Conservation (phyloP, 2,113 vertebrate species). For the Bufo gargarizans region DNA sequence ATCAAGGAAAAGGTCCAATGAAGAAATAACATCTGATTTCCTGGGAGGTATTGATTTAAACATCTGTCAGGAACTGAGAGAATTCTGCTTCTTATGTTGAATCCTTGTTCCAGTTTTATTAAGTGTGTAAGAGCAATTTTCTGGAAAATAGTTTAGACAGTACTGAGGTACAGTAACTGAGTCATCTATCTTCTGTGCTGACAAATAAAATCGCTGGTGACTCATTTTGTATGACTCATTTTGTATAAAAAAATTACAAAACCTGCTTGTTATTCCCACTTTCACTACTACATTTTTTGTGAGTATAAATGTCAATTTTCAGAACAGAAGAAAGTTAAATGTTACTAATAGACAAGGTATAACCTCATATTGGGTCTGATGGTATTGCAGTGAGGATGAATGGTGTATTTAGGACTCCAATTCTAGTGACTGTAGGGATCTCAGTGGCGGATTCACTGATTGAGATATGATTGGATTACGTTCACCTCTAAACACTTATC, state of each 20-base stretch:
- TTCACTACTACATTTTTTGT: background rate
- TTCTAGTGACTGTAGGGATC: too few relatives aligned
- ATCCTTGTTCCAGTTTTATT: conserved; percentile 58
- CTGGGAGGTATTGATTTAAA: conserved; percentile 58
- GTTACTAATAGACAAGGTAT: background rate
- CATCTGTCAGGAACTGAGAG: conserved; percentile 60
- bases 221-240: conserved; percentile 17
- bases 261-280: background rate
- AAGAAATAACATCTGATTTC: conserved; percentile 32
- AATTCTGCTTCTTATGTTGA: conserved; percentile 58
- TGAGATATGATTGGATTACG: too few relatives aligned
- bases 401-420: too few relatives aligned
- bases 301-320: background rate
- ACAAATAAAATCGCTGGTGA: conserved; percentile 36
- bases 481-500: too few relatives aligned
- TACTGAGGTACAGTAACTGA: conserved; percentile 41
- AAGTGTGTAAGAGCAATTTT: conserved; percentile 46
- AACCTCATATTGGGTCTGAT: background rate
- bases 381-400: background rate
- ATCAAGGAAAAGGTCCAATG: conserved; percentile 57
- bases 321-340: background rate
- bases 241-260: conserved; percentile 13
- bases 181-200: conserved; percentile 39
- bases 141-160: conserved; percentile 56
- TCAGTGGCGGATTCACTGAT: too few relatives aligned